These are phyloP conservation scores for Paramuricea clavata DNA, from an alignment of 92 coral and sea anemone genomes.

Conservation along the genomic window DNA sequence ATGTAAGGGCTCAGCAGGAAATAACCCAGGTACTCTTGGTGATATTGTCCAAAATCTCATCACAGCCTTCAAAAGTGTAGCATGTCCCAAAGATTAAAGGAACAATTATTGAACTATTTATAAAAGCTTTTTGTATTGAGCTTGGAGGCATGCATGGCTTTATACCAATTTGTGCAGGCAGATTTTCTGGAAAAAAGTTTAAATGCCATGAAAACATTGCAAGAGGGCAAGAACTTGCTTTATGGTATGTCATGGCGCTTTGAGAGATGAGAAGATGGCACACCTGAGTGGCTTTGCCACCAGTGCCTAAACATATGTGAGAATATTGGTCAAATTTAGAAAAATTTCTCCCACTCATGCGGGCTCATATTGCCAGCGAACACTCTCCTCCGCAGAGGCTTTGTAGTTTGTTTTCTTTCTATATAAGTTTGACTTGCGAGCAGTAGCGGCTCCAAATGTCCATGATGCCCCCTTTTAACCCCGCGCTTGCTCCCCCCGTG, in stretches of 20 bases:
- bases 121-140: slow-evolving; percentile 1
- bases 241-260: slow-evolving; percentile 54
- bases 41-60: slow-evolving; percentile 12
- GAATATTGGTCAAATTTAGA: no score
- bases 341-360: no score
- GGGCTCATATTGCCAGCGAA: no score
- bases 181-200: slow-evolving; percentile 48
- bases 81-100: slow-evolving; percentile 33
- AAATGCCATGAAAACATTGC: slow-evolving; percentile 45
- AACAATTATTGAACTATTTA: neutral
- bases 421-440: no score
- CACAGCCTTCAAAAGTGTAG: neutral
- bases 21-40: slow-evolving; percentile 20
- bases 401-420: no score
- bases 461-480: no score
- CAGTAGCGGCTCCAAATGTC: no score
- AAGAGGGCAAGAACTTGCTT: slow-evolving; percentile 37
- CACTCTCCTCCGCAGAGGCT: no score
- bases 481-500: no score
- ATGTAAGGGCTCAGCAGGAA: slow-evolving; percentile 10
- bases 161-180: slow-evolving; percentile 47
- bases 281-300: no score
- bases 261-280: slow-evolving; percentile 19
- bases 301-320: no score
- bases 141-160: slow-evolving; percentile 30